Base-by-base conservation (phyloP, 2,113 vertebrate species). In the Carettochelys insculpta region DNA sequence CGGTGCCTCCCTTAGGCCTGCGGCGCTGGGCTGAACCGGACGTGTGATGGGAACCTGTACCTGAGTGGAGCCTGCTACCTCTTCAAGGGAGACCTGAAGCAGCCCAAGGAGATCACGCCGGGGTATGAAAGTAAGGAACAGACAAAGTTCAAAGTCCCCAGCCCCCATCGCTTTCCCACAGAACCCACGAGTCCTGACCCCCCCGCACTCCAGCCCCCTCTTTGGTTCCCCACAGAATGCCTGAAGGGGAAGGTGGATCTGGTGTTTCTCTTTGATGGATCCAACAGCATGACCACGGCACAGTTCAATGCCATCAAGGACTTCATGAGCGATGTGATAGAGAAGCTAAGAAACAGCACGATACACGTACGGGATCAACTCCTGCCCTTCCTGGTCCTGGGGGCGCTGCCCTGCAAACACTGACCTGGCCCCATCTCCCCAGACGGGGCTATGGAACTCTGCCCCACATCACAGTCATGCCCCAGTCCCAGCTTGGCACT, bases 261-360 rank as follows among this genome's bases (percentile, higher is more conserved):
- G 6, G 98, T 98, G 2, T 99, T 99, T 95, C 96, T 99, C 9
- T 98, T 98, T 27, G 98, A 99, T 17, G 98, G 98, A 17, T 99
- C 98, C 2, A 0, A 0, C 11, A 98, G 98, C 93, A 94, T 99
- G 97, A 82, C 8, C 0, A 0, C 0, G 11, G 0, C 0, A 0
- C 97, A 99, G 5, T 99, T 98, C 87, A 1, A 89, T 0, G 86
- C 94, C 77, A 98, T 98, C 82, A 96, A 98, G 96, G 19, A 92
- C 0, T 99, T 99, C 92, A 98, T 99, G 78, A 14, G 7, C 71
- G 90, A 97, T 2, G 97, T 98, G 50, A 98, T 99, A 96, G 81
- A 29, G 4, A 95, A 61, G 47, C 92, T 98, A 6, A 90, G 90
- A 56, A 97, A 97, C 86, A 95, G 97, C 16, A 98, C 98, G 5